phyloP scores from a whole-genome alignment of 2,888 invertebrate species.

The Camptogramma bilineatum region DNA sequence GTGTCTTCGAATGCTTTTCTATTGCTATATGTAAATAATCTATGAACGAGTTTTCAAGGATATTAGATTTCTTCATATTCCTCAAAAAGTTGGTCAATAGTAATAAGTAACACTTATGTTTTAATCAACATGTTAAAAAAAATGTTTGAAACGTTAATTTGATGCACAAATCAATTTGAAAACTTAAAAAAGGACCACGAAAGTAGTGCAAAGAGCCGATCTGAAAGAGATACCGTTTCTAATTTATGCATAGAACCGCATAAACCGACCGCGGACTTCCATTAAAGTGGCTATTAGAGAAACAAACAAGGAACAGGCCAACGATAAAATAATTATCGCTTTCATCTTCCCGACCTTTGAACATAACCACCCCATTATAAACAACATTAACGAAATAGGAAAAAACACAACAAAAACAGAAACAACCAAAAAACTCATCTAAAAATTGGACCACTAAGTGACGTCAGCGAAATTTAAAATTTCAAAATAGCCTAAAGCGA shows the following conservation, averaged over 20 bases:
- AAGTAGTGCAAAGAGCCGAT: slow-evolving; percentile 49
- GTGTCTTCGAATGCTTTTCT: not conserved
- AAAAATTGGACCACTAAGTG: slow-evolving; percentile 69
- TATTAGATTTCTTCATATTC: too few relatives aligned
- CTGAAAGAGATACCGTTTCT: slow-evolving; percentile 60
- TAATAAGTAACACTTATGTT: too few relatives aligned
- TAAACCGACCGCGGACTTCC: slow-evolving; percentile 68
- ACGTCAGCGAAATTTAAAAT: slow-evolving; percentile 73
- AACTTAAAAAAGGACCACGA: not conserved
- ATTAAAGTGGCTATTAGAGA: slow-evolving; percentile 83
- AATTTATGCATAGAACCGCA: slow-evolving; percentile 75
- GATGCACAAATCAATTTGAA: not conserved
- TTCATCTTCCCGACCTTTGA: slow-evolving; percentile 65
- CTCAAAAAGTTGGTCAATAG: too few relatives aligned
- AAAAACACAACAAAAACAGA: slow-evolving; percentile 56
- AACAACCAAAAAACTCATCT: slow-evolving; percentile 67
- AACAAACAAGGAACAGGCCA: slow-evolving; percentile 81
- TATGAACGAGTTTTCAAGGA: too few relatives aligned
- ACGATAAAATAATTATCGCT: slow-evolving; percentile 84
- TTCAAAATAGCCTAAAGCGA: slow-evolving; percentile 54
- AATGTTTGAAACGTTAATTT: not conserved
- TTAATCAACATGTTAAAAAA: not conserved
- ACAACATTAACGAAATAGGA: slow-evolving; percentile 57
- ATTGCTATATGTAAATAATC: too few relatives aligned
- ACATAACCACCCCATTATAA: slow-evolving; percentile 47